phyloP scores from a whole-genome alignment of 2,113 vertebrate genomes.

The Danionella cerebrum region DNA sequence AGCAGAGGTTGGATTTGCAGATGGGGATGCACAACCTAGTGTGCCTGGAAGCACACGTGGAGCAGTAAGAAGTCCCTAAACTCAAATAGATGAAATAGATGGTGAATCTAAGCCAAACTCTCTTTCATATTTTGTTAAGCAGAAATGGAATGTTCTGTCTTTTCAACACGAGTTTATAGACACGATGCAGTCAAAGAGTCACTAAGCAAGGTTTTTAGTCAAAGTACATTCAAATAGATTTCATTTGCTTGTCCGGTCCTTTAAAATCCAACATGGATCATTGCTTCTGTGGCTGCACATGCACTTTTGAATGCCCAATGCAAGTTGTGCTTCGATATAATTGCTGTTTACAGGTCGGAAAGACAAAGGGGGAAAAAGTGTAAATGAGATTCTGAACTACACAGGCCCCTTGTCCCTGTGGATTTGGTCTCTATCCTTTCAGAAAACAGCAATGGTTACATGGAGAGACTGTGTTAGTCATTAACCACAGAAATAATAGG shows the following conservation, averaged over 20 bases:
- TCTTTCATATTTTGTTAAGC: no score
- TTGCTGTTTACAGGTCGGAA: not conserved
- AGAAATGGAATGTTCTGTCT: no score
- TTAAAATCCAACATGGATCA: not conserved
- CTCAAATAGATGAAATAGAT: not conserved
- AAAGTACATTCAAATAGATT: constrained; percentile 8
- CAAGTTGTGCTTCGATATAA: not conserved
- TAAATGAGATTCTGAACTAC: constrained; percentile 3
- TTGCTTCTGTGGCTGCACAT: not conserved
- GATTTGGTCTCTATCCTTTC: not conserved
- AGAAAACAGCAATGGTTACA: no score
- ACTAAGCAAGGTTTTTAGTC: not conserved
- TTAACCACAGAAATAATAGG: no score
- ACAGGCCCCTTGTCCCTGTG: constrained; percentile 8
- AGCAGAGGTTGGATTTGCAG: constrained; percentile 25
- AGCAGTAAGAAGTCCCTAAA: not conserved
- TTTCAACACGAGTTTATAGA: not conserved
- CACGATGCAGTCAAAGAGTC: not conserved
- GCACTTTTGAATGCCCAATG: not conserved
- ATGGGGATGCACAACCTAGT: not conserved
- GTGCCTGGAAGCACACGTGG: not conserved
- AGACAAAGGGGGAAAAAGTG: not conserved
- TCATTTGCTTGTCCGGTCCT: not conserved
- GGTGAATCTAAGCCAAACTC: no score
- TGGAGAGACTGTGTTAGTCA: no score